These are phyloP conservation scores for Campoletis raptor DNA, from an alignment of 2,888 invertebrate genomes.

Conservation along the genomic window DNA sequence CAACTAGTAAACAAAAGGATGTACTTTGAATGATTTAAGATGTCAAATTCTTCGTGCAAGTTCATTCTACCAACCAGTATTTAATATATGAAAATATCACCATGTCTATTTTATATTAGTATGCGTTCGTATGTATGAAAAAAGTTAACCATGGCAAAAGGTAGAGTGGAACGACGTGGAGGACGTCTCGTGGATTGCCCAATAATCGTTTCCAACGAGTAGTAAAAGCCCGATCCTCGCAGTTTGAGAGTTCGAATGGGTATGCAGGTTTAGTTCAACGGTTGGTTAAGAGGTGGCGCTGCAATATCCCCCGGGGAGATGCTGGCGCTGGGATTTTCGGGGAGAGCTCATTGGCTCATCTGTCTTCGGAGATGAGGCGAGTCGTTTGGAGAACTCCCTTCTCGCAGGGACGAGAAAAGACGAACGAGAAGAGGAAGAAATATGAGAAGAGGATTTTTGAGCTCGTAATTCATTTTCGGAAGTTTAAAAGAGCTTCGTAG, in stretches of 20 bases:
- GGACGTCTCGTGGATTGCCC: constrained; percentile 68
- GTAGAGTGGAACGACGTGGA: constrained; percentile 65
- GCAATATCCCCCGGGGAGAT: constrained; percentile 73
- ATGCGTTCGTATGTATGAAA: not conserved
- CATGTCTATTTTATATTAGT: not conserved
- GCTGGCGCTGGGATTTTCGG: constrained; percentile 54
- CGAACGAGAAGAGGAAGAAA: constrained; percentile 22
- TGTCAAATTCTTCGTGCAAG: not conserved
- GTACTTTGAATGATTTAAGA: not conserved
- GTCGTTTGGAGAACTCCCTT: not conserved
- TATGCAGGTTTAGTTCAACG: constrained; percentile 85
- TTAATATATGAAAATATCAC: not conserved
- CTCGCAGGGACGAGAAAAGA: constrained; percentile 7
- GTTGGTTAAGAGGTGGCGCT: constrained; percentile 86
- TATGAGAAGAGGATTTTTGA: constrained; percentile 6
- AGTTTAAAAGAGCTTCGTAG: not conserved
- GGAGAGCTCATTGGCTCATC: constrained; percentile 43
- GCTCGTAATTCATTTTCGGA: not conserved
- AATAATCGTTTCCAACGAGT: constrained; percentile 73
- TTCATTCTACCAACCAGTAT: not conserved
- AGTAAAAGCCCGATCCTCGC: constrained; percentile 85
- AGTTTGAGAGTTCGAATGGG: constrained; percentile 86
- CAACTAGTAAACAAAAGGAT: not conserved
- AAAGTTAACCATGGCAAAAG: constrained; percentile 21
- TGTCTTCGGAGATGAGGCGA: constrained; percentile 26